Base-by-base conservation (phyloP, 2,797 vertebrate genomes). In the Apodemus agrarius region DNA sequence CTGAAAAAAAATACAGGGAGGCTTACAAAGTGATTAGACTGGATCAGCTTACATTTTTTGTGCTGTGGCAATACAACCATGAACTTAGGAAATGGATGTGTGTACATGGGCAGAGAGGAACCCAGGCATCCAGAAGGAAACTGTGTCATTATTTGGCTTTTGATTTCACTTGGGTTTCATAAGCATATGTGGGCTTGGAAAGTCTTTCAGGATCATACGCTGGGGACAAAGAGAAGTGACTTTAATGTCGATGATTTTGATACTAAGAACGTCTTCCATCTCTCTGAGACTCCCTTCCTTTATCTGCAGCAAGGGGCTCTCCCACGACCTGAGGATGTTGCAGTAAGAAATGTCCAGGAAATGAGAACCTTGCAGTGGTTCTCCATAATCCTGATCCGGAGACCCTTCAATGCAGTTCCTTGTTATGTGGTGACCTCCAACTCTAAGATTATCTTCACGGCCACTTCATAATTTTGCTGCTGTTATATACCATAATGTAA, bases 141-240 rank as follows among this genome's bases (percentile, higher is more conserved):
- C 74, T 21, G 54, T 6, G 6, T 61, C 83, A 63, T 92, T 75
- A 84, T 82, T 72, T 43, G 3, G 72, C 13, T 94, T 83, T 72
- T 88, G 92, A 43, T 63, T 59, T 78, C 85, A 49, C 86, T 92
- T 94, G 90, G 57, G 74, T 84, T 95, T 96, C 63, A 79, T 75
- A 92, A 93, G 57, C 22, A 52, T 31, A 31, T 84, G 81, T 78
- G 31, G 37, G 46, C 34, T 57, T 82, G 49, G 31, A 90, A 93
- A 93, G 57, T 29, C 31, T 89, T 83, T 67, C 29, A 67, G 34
- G 40, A 52, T 31, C 76, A 79, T 69, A 40, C 63, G 61, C 26
- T 76, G 1, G 22, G 63, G 69, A 3, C n/a, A 4, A 26, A 81
- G 29, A 26, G 67, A 61, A 19, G 4, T 72, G 37, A 9, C 74